Evolutionary conservation across 1,140 invertebrate genomes (phyloP).

Genomic region (Leptonema lineaticorne): DNA sequence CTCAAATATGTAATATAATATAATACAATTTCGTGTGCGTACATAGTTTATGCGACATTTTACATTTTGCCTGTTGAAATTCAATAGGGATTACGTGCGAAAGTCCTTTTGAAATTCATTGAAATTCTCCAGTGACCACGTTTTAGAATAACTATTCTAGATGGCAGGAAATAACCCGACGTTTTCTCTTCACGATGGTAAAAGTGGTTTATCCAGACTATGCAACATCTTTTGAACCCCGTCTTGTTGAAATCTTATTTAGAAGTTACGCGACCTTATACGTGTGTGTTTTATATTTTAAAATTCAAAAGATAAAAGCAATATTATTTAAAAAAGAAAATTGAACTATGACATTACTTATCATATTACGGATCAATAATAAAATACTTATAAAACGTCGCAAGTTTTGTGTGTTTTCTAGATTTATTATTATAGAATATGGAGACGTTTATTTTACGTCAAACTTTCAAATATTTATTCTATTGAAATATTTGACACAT

Average conservation of each 20-base stretch:
- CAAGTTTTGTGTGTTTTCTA: too few species aligned
- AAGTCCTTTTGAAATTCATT: conserved; percentile 4
- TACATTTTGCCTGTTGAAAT: background rate
- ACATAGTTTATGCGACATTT: background rate
- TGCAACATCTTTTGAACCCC: background rate
- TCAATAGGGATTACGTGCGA: background rate
- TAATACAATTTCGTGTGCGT: background rate
- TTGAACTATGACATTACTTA: too few species aligned
- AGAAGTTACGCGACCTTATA: background rate
- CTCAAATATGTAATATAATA: background rate
- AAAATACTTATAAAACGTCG: too few species aligned
- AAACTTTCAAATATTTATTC: too few species aligned
- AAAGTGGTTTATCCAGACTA: background rate
- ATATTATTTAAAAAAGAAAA: too few species aligned
- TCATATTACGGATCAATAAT: too few species aligned
- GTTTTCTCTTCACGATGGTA: background rate
- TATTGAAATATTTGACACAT: too few species aligned
- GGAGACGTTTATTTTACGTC: too few species aligned
- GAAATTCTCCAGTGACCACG: conserved; percentile 12
- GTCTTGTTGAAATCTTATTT: background rate
- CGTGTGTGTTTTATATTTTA: background rate
- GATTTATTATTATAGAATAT: too few species aligned
- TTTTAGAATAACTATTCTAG: background rate
- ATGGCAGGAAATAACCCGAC: background rate
- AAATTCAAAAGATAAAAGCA: background rate